Base-by-base conservation (phyloP, 1,140 invertebrate genomes). In the Macrocentrus cingulum region DNA sequence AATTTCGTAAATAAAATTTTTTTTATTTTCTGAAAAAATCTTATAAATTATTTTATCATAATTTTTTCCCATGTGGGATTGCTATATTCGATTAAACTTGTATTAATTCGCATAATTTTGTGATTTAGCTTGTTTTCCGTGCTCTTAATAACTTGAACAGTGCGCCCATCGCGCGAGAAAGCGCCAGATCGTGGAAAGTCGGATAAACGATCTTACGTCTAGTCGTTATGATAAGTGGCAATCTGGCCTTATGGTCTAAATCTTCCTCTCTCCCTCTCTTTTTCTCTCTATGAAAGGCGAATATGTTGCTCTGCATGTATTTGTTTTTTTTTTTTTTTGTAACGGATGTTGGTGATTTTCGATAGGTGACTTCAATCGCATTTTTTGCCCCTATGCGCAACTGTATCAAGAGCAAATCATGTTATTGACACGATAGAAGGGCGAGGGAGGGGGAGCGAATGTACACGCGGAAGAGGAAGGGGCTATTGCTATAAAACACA, bases 221-320 rank as follows among this genome's bases (percentile, higher is more conserved):
- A 13, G 32, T 51, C 49, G 32, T 56, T 56, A 41, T 56, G 44
- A 56, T 56, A 48, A 56, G 44, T 56, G 44, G 54, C 44, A 48
- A 56, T 48, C 54, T 56, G 7, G 45, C 22, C 22, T 48, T 48
- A 48, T 39, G 45, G 34, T 46, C 29, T 48, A 37, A 36, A 39
- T 25, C 20, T 56, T 22, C 39, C 32, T 20, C 29, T 20, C 11
- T 20, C 34, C 11, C 23, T 19, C 16, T 11, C 18, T 37, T 5
- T 20, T 19, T 37, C 49, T 3, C 23, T 8, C n/a, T n/a, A n/a
- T 44, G 9, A 19, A 18, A 44, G 25, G 25, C 9, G 9, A 11
- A 44, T 44, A 44, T 16, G 42, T 44, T 11, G 11, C 6, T 44
- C 37, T 18, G 22, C 22, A 19, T 18, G 9, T 19, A 44, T 18